phyloP scores from a whole-genome alignment of 1,140 invertebrate genomes.

The Saxidomus purpurata region DNA sequence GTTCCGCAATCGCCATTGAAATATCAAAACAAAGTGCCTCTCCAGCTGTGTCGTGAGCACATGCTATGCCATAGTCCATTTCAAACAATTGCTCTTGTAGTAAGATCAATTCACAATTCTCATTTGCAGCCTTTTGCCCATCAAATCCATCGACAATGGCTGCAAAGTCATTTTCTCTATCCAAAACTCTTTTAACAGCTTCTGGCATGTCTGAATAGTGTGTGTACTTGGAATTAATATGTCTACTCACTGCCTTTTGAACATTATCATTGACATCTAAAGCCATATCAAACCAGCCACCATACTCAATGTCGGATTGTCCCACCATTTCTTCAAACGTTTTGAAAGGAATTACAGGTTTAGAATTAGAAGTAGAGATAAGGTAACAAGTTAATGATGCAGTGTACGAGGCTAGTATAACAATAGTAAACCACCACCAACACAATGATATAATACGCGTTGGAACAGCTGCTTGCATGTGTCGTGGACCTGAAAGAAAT shows the following conservation, averaged over 20 bases:
- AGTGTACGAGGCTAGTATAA: neutral
- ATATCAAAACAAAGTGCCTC: neutral
- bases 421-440: neutral
- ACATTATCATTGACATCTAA: neutral
- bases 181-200: neutral
- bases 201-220: neutral
- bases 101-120: slow-evolving; percentile 4
- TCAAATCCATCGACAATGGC: neutral
- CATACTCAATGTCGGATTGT: neutral
- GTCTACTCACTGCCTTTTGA: neutral
- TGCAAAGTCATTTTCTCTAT: neutral
- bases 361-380: neutral
- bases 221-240: neutral
- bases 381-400: neutral
- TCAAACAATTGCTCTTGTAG: slow-evolving; percentile 18
- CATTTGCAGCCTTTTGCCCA: neutral
- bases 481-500: neutral
- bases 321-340: neutral
- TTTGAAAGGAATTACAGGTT: slow-evolving; percentile 4
- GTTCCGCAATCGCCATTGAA: neutral
- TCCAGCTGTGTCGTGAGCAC: neutral
- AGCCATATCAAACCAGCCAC: neutral
- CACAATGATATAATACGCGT: neutral
- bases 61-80: neutral
- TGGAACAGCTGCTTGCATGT: neutral